Conservation (phyloP, 2,113 vertebrate species). For the Phrynosoma platyrhinos region DNA sequence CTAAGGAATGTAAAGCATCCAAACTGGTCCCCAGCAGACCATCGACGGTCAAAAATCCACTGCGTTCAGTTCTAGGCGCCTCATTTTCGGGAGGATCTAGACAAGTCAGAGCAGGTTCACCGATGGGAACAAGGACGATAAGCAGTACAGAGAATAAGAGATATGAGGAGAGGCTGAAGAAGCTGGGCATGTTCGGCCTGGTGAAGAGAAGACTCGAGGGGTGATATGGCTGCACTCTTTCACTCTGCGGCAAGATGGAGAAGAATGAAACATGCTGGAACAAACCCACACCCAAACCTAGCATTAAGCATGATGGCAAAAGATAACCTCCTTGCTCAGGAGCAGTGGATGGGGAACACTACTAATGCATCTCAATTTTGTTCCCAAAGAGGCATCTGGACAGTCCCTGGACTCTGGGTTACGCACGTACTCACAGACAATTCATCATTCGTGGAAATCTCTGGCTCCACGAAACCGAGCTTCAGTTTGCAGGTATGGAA, state of each 20-base stretch:
- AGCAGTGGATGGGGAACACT: no score
- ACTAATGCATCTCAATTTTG: no score
- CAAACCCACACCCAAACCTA: neutral
- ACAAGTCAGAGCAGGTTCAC: neutral
- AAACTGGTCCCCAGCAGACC: neutral
- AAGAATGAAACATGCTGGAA: no score
- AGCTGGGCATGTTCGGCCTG: neutral
- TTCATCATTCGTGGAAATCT: no score
- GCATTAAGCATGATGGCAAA: neutral
- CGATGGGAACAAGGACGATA: neutral
- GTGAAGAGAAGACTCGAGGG: neutral
- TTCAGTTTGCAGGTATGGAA: no score
- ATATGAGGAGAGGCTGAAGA: neutral
- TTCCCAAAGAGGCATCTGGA: no score
- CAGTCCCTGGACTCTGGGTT: no score
- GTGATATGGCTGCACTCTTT: neutral
- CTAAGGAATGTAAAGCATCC: neutral
- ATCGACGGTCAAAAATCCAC: no score
- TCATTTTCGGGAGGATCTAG: neutral
- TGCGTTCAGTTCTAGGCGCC: no score
- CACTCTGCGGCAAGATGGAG: neutral
- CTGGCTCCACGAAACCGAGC: no score
- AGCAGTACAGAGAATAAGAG: neutral
- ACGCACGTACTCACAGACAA: no score
- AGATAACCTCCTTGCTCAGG: no score